Evolutionary conservation across 2,113 vertebrate genomes (phyloP), one percentile per base, ranked within the genome.

Genomic region (Hemiscyllium ocellatum): DNA sequence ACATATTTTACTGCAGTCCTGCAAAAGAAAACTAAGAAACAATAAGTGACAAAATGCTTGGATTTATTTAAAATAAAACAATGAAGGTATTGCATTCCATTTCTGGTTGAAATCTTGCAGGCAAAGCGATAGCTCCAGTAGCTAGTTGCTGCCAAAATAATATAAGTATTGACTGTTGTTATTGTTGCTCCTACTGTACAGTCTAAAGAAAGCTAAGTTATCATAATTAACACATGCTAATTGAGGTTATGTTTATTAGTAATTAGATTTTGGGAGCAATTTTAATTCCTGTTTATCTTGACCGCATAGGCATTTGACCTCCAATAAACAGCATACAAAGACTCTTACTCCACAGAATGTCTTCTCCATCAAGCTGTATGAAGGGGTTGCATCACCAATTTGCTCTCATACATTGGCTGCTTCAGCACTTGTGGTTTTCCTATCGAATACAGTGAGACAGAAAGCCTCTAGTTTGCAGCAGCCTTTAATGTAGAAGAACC

Each of bases 401-500:
- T 94, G 22, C 65, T 24, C 68, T 95, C 42, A 17, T 29, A 17
- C 50, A 72, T 72, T 52, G 42, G 68, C 94, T 95, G 94, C 94
- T 95, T 24, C 91, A 26, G 91, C 15, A 7, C 17, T 68, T 72
- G 93, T 70, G 93, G 26, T 95, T 70, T 72, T 72, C 72, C 68
- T 95, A 69, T n/a, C 26, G 37, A 50, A 69, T 72, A 42, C 94
- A 72, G 87, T 8, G 50, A 33, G 42, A 93, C 12, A 68, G 33
- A 95, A 95, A 76, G 8, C 37, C 42, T 76, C 68, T 47, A 47
- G 68, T 95, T 95, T 95, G 56, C 97, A 97, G 97, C 97, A 97
- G 97, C 97, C 97, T 98, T 98, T 98, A 97, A 98, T 97, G 97
- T 97, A 97, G 97, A 98, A 98, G 97, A 98, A 98, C 97, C 98